Percentiles rank a stretch among this genome's conserved stretches.
Evolutionary conservation across 2,113 vertebrate genomes (phyloP).

Genomic region (Tichodroma muraria): DNA sequence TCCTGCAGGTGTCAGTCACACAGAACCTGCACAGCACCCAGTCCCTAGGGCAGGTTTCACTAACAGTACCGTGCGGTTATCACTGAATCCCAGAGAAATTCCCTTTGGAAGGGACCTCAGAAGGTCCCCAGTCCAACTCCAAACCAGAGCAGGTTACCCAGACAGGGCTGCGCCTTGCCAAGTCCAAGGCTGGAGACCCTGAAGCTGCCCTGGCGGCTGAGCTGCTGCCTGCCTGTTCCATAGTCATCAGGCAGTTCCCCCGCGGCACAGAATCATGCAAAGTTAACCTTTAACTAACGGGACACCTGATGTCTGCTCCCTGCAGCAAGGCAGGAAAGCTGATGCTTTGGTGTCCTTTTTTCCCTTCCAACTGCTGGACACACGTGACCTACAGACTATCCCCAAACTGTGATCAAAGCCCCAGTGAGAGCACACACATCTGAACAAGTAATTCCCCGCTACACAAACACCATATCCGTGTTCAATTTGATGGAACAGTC

Average conservation of each 20-base stretch:
- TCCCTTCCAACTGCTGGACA: not conserved
- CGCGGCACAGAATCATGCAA: not conserved
- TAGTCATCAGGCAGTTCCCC: rapidly evolving
- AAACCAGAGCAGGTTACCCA: not conserved
- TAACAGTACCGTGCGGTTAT: not conserved
- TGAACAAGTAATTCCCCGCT: not conserved
- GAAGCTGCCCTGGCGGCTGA: not conserved
- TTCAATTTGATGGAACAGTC: not conserved
- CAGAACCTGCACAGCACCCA: not conserved
- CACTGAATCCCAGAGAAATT: not conserved
- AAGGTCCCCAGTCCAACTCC: not conserved
- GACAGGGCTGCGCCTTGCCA: not conserved
- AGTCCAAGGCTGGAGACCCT: not conserved
- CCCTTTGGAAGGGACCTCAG: not conserved
- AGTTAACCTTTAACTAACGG: not conserved
- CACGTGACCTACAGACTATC: not conserved
- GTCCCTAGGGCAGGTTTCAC: not conserved
- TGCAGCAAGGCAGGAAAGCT: not conserved
- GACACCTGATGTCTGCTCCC: not conserved
- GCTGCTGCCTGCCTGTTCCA: not conserved
- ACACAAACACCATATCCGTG: not conserved
- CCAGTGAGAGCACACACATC: not conserved
- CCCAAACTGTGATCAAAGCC: not conserved
- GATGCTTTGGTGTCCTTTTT: not conserved
- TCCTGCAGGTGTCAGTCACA: not conserved